Conservation (phyloP, 30 jellyfish, hydroid and myxozoan species). For the Hydractinia symbiolongicarpus region DNA sequence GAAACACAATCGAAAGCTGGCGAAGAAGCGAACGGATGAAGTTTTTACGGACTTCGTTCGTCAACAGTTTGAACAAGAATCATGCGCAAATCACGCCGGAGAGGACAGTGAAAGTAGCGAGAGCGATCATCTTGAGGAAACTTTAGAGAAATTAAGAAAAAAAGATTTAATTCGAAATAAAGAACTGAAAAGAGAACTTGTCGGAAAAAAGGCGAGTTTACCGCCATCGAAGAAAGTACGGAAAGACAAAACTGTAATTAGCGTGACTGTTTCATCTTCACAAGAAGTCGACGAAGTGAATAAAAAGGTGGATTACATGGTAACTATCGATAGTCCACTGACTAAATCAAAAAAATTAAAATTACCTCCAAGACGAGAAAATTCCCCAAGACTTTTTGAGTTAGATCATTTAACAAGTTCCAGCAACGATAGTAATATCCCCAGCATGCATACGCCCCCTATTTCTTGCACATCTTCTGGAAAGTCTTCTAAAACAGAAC, state of each 20-base stretch:
- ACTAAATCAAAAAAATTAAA: not conserved
- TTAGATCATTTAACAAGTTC: too few relatives aligned
- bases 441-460: too few relatives aligned
- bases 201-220: not conserved
- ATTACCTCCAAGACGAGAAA: not conserved
- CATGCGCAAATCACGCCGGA: not conserved
- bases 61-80: constrained; percentile 33
- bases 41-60: constrained; percentile 41
- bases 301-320: not conserved
- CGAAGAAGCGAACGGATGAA: constrained; percentile 50
- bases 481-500: too few relatives aligned
- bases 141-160: not conserved
- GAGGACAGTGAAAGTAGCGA: not conserved
- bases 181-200: not conserved
- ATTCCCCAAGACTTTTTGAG: too few relatives aligned
- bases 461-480: too few relatives aligned
- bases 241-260: constrained; percentile 5
- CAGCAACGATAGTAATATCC: too few relatives aligned
- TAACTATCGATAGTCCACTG: not conserved
- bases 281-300: constrained; percentile 1
- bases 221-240: not conserved
- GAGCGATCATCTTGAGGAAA: not conserved
- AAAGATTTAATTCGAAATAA: not conserved
- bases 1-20: constrained; percentile 56
- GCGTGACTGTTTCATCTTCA: constrained; percentile 11